Evolutionary conservation across 2,888 invertebrate species (phyloP).

Genomic region (Drosophila affinis): DNA sequence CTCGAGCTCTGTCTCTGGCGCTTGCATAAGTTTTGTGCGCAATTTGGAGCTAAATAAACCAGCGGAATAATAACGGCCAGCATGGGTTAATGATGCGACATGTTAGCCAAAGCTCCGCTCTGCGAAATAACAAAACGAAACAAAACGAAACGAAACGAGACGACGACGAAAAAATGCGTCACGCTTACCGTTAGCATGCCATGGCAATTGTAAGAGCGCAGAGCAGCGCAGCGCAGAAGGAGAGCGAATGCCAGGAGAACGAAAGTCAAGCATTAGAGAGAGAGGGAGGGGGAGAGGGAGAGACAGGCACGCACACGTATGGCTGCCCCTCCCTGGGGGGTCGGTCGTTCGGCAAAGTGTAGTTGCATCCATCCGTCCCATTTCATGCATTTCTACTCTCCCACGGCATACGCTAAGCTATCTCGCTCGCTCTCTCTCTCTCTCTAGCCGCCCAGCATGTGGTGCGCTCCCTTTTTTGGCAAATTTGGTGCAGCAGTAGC

Average conservation of each 20-base stretch:
- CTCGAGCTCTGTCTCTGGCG: neutral
- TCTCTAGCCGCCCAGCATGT: constrained; percentile 63
- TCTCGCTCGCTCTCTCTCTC: constrained; percentile 28
- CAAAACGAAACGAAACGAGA: constrained; percentile 20
- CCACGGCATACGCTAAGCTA: constrained; percentile 29
- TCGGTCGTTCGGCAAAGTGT: constrained; percentile 13
- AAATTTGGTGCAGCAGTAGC: constrained; percentile 70
- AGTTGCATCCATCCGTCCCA: constrained; percentile 30
- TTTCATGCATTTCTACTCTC: constrained; percentile 41
- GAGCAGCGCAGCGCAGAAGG: neutral
- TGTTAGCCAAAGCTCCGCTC: constrained; percentile 45
- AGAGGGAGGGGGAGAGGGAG: neutral
- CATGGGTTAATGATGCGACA: constrained; percentile 73
- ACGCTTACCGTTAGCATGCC: constrained; percentile 72
- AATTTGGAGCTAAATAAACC: constrained; percentile 63
- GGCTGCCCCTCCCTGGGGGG: constrained; percentile 30
- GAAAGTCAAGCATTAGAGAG: constrained; percentile 2
- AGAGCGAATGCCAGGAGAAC: neutral
- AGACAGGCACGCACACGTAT: constrained; percentile 36
- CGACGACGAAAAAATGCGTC: constrained; percentile 65
- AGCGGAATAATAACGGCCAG: constrained; percentile 64
- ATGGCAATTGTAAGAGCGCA: constrained; percentile 3
- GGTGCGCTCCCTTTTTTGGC: constrained; percentile 79
- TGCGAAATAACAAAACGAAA: constrained; percentile 20
- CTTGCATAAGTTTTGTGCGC: constrained; percentile 67